A percentile compares a stretch with the other conserved stretches of the same genome.
Evolutionary conservation across 2,797 vertebrate genomes (phyloP).

Genomic region (Cyclopterus lumpus): DNA sequence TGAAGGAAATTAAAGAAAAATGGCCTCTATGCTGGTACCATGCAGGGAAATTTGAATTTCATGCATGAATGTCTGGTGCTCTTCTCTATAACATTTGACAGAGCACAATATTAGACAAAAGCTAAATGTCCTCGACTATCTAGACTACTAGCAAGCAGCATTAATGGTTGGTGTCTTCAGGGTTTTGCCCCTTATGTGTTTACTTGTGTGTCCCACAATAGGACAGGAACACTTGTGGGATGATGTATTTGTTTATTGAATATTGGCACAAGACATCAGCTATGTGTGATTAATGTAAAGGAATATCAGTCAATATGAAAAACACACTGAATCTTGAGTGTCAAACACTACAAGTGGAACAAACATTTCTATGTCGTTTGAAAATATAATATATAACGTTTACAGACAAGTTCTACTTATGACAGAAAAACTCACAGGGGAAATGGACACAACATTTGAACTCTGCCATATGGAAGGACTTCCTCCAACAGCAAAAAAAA

Average conservation of each 20-base stretch:
- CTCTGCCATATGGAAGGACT: background rate
- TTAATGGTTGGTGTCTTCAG: background rate
- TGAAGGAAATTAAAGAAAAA: background rate
- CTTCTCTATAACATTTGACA: background rate
- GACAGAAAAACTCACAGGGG: background rate
- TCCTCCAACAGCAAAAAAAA: slow-evolving; percentile 23
- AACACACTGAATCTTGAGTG: background rate
- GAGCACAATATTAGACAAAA: too few relatives aligned
- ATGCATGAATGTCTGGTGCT: background rate
- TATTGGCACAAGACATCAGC: background rate
- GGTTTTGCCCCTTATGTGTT: background rate
- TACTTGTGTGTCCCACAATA: background rate
- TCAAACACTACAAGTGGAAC: background rate
- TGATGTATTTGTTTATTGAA: background rate
- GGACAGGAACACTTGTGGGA: background rate
- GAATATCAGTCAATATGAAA: background rate
- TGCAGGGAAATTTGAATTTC: background rate
- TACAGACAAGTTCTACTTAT: background rate
- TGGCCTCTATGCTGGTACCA: background rate
- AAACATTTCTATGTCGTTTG: slow-evolving; percentile 10
- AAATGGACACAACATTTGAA: slow-evolving; percentile 2
- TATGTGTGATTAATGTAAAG: background rate
- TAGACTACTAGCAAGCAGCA: slow-evolving; percentile 8
- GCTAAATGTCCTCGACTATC: background rate
- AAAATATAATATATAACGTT: background rate